Conservation (phyloP, 2,888 invertebrate genomes). For the Caenorhabditis virilis region DNA sequence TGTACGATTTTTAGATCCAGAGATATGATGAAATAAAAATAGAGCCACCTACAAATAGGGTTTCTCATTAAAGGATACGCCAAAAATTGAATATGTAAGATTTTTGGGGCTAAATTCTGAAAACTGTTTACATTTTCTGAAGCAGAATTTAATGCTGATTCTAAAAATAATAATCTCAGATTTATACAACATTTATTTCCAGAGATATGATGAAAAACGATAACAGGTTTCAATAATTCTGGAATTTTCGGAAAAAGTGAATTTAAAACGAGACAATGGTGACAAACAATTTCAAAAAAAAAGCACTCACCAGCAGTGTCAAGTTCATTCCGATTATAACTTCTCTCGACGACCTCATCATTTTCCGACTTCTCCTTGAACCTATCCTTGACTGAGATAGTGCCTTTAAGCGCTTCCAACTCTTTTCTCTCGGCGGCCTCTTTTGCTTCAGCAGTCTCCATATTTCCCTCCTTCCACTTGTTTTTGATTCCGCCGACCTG, state of each 20-base stretch:
- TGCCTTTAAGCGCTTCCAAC: constrained; percentile 65
- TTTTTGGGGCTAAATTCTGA: too few species aligned
- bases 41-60: too few species aligned
- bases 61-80: too few species aligned
- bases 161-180: too few species aligned
- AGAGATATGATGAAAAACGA: too few species aligned
- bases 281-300: neutral
- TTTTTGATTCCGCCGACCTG: constrained; percentile 66
- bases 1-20: too few species aligned
- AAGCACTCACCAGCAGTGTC: constrained; percentile 58
- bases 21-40: too few species aligned
- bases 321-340: constrained; percentile 60
- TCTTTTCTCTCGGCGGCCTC: constrained; percentile 61
- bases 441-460: constrained; percentile 62
- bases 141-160: too few species aligned
- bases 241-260: neutral
- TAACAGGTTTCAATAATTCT: neutral
- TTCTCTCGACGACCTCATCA: constrained; percentile 48
- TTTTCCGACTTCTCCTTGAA: constrained; percentile 59
- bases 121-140: too few species aligned
- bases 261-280: neutral
- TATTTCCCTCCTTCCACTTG: constrained; percentile 68
- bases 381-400: constrained; percentile 62
- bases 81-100: too few species aligned
- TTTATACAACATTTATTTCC: too few species aligned